phyloP scores from a whole-genome alignment of 23 tunicate genomes.

The Clavelina lepadiformis region DNA sequence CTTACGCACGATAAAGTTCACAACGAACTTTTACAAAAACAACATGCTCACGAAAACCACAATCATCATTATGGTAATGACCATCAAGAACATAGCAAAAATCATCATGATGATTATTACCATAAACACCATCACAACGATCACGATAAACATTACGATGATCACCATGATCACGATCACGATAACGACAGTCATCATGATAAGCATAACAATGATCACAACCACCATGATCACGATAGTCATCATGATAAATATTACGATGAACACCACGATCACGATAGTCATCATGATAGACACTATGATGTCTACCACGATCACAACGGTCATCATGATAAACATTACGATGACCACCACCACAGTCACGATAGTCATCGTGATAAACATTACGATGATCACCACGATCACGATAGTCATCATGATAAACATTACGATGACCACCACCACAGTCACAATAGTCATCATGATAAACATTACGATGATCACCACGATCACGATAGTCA shows the following conservation, averaged over 20 bases:
- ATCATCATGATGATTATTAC: background rate
- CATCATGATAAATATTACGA: background rate
- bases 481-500: too few species aligned
- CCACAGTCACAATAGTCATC: background rate
- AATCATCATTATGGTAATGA: background rate
- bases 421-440: background rate
- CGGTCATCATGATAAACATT: too few species aligned
- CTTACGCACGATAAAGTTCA: background rate
- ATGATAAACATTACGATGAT: too few species aligned
- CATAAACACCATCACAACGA: background rate
- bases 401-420: too few species aligned
- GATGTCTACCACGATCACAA: background rate
- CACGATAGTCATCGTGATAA: too few species aligned
- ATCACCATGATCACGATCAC: too few species aligned
- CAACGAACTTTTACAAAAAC: background rate
- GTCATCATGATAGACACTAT: background rate
- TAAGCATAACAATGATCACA: too few species aligned
- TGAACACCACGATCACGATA: background rate
- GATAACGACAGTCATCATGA: too few species aligned
- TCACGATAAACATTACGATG: background rate
- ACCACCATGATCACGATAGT: too few species aligned
- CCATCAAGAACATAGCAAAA: too few species aligned
- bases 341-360: background rate
- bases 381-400: too few species aligned
- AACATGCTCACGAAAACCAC: background rate